Percentiles rank a stretch among this genome's conserved stretches.
phyloP scores from a whole-genome alignment of 2,888 invertebrate species.

The Harpalus rubripes region DNA sequence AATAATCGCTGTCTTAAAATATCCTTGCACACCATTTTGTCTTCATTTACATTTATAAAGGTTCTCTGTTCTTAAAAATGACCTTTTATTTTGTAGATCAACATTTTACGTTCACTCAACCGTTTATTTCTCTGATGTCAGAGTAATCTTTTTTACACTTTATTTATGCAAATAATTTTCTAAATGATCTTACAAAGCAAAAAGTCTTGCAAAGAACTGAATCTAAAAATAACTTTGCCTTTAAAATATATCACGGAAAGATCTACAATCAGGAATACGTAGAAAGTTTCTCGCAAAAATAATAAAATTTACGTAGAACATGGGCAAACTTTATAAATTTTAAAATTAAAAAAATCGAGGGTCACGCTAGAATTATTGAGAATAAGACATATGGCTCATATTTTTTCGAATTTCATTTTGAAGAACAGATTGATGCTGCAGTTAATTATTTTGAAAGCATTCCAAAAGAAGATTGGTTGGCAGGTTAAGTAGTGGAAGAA shows the following conservation, averaged over 20 bases:
- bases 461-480: no score
- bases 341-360: not conserved
- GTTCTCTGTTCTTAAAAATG: conserved; percentile 36
- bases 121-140: conserved; percentile 32
- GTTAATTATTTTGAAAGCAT: no score
- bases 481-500: no score
- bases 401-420: no score
- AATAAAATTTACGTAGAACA: not conserved
- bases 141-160: conserved; percentile 26
- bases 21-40: conserved; percentile 20
- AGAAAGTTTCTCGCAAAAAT: not conserved
- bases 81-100: conserved; percentile 44
- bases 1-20: conserved; percentile 15
- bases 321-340: not conserved
- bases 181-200: conserved; percentile 31
- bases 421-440: no score
- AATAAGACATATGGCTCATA: no score
- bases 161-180: conserved; percentile 36
- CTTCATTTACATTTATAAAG: conserved; percentile 39
- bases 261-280: not conserved
- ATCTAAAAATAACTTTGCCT: conserved; percentile 24
- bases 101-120: conserved; percentile 26
- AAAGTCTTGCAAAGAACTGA: conserved; percentile 17
- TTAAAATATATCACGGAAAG: not conserved
- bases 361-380: no score